Conservation (phyloP, 2,797 vertebrate genomes). For the Chloroceryle inda region DNA sequence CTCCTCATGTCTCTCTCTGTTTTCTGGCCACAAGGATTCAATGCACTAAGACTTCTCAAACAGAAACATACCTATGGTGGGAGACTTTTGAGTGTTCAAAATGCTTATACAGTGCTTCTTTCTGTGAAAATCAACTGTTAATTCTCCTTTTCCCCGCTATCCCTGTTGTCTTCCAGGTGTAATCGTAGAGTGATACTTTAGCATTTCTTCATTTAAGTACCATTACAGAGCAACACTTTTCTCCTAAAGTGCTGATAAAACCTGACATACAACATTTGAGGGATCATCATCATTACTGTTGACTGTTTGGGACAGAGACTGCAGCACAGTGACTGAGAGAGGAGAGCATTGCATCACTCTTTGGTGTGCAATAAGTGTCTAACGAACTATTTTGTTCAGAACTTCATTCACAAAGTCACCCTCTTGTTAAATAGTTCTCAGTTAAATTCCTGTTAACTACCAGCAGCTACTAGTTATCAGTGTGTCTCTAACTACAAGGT, state of each 20-base stretch:
- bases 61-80: background rate
- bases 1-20: background rate
- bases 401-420: slow-evolving; percentile 40
- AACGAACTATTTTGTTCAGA: slow-evolving; percentile 40
- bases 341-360: background rate
- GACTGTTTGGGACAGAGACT: background rate
- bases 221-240: background rate
- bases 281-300: background rate
- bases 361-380: background rate
- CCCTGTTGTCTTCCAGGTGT: background rate
- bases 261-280: background rate
- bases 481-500: background rate
- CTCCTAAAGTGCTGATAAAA: background rate
- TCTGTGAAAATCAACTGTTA: background rate
- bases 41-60: background rate
- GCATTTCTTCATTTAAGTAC: background rate
- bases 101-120: background rate
- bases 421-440: background rate
- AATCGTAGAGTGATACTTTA: background rate
- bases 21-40: background rate
- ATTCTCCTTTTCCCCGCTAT: background rate
- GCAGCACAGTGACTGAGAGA: background rate
- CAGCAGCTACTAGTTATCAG: slow-evolving; percentile 22
- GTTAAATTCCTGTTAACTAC: slow-evolving; percentile 15
- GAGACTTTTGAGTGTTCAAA: background rate